Base-by-base conservation (phyloP, 2,888 invertebrate species). In the Unio delphinus region DNA sequence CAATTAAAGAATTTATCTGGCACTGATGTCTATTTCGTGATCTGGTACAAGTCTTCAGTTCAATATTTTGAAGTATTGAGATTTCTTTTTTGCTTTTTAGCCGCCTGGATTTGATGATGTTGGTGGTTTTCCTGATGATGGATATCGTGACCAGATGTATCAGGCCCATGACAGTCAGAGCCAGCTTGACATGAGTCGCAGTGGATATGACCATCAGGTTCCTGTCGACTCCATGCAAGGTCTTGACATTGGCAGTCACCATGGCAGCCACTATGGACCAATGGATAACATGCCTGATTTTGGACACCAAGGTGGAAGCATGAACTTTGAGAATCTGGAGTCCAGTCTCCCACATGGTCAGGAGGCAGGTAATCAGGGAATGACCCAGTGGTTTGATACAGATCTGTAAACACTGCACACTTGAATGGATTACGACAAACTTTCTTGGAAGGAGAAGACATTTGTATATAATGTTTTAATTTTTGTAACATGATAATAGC, bases 191-290 rank as follows among this genome's bases (percentile, higher is more conserved):
- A 86, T 87, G 83, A 84, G 79, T 59, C 76, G 86, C 61, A 81
- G 83, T 69, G 79, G 96, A 93, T 97, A 96, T 94, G 97, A 97
- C 94, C 72, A 80, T 65, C 95, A 96, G 93, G 94, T 97, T 93
- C 97, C 96, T 93, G 95, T 97, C 94, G 96, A 96, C 92, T 95
- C 95, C 86, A 96, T 97, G 96, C 96, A 97, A 93, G 96, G 96
- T 80, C 92, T 97, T 88, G 97, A 97, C 90, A 95, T 97, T 89
- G 95, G 95, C 89, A 94, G 94, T 30, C 92, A 92, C 61, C 86
- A 88, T 63, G 88, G 87, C 55, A 92, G 92, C 79, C 92, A 92
- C 67, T 96, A 95, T 90, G 95, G 95, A 78, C 92, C 93, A 67
- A 94, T 96, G 93, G 96, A 96, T 91, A 87, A 86, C 72, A 71